Evolutionary conservation across 2,888 invertebrate genomes (phyloP).

Genomic region (Noctua janthe): DNA sequence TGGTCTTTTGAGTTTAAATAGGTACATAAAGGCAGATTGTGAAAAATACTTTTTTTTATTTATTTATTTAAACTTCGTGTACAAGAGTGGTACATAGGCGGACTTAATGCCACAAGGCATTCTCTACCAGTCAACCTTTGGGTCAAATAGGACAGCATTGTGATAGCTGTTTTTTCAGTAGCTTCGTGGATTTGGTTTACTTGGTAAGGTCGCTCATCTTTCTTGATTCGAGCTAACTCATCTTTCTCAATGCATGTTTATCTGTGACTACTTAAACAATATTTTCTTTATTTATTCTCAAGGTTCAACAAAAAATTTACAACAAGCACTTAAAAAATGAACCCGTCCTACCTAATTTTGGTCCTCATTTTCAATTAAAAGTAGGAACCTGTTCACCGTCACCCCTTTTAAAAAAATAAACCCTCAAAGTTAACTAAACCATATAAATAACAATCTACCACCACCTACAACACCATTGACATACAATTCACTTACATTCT

Average conservation of each 20-base stretch:
- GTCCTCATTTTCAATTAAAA: too few relatives aligned
- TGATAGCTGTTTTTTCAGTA: background rate
- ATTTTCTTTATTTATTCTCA: background rate
- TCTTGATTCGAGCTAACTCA: background rate
- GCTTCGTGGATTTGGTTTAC: background rate
- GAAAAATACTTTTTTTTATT: background rate
- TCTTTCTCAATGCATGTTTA: background rate
- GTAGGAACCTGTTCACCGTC: too few relatives aligned
- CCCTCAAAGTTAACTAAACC: slow-evolving; percentile 16
- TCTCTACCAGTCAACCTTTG: too few relatives aligned
- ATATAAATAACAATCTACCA: background rate
- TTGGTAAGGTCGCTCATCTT: background rate
- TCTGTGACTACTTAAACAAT: background rate
- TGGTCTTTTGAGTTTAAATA: background rate
- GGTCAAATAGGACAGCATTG: too few relatives aligned
- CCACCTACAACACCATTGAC: slow-evolving; percentile 38
- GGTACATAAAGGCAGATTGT: too few relatives aligned
- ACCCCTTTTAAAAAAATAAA: slow-evolving; percentile 1
- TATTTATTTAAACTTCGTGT: too few relatives aligned
- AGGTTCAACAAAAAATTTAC: background rate
- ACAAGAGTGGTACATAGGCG: too few relatives aligned
- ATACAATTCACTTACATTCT: slow-evolving; percentile 72
- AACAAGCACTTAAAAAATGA: too few relatives aligned
- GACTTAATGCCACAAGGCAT: too few relatives aligned
- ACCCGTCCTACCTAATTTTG: too few relatives aligned